Evolutionary conservation across 2,797 vertebrate genomes (phyloP), one percentile per base, ranked within the genome.

Genomic region (Helarctos malayanus): DNA sequence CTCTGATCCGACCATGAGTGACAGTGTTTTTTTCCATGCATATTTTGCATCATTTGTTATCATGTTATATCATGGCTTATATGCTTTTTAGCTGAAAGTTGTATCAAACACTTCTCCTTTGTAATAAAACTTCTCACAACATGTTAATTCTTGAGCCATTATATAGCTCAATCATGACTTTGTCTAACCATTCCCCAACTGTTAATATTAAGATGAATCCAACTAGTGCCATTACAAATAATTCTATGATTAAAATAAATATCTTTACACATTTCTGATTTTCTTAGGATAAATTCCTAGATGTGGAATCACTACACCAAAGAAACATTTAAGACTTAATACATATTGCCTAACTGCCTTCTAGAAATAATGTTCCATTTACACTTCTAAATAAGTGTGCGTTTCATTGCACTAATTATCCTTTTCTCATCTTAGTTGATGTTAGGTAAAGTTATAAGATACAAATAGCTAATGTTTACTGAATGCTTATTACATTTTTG

Each of bases 111-210:
- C 71, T 89, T 78, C 38, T 21, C 35, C 54, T 83, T 54, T 18
- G 73, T 52, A 57, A 80, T 68, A 93, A 93, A 90, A 76, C 18
- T 90, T 32, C 47, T 90, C 18, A 84, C 54, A 69, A 95, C 61
- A 83, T 49, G 38, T 79, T 89, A 80, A 89, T 18, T 89, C 13
- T n/a, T 85, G 52, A 68, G 27, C 38, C 23, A 92, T 75, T 90
- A 76, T 32, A 81, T 76, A 18, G 41, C 45, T 93, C 41, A 86
- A 61, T 63, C 25, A 69, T 29, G 18, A 54, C 59, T 76, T 78
- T 65, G 13, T 71, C 83, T 92, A 94, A 57, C 59, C 27, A 61
- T 21, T 84, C 23, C 59, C 41, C 35, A 63, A 32, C 27, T 76
- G 4, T 59, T 68, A 84, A 59, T 41, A 86, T 57, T 85, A 68